Evolutionary conservation across 2,797 vertebrate genomes (phyloP), one percentile per base, ranked within the genome.

Genomic region (Sebastes miniatus): DNA sequence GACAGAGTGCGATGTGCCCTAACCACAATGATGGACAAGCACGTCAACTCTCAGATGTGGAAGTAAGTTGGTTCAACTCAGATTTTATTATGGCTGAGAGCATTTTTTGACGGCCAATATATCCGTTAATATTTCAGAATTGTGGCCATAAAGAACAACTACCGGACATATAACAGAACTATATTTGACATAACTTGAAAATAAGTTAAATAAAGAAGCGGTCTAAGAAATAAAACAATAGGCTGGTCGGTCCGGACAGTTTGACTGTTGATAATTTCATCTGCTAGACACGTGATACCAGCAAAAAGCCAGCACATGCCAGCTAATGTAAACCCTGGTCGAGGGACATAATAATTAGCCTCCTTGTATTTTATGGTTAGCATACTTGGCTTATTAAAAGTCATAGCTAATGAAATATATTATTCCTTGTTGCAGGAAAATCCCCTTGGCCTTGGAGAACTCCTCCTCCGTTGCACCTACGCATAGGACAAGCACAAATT

Each of bases 1-100:
- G 98, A 98, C 93, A 96, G 96, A 84, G 95, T 98, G 90, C 97
- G 97, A 91, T 97, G 96, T 94, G 97, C 97, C 90, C 95, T 99
- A 87, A 97, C 95, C 88, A 93, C 96, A 87, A 99, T 99, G 98
- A 96, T 98, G 96, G 98, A 99, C 94, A 99, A 98, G 92, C 98
- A 99, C 86, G 96, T 99, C 85, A 99, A 98, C 79, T 96, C 98
- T 58, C 97, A 99, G 91, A 97, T 99, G 95, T 99, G 99, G 99
- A 99, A 96, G 99, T 99, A 93, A 97, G 98, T 97, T 50, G 83
- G 58, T 62, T 27, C 13, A 7, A 29, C 31, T 77, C 18, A 65
- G 18, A 52, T 12, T 18, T 52, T 12, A 24, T 62, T 22, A 7
- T 16, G 16, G 39, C 39, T 43, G 39, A 43, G 13, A 14, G 39